phyloP scores from a whole-genome alignment of 1,140 invertebrate genomes.

The Drosophila subpulchrella region DNA sequence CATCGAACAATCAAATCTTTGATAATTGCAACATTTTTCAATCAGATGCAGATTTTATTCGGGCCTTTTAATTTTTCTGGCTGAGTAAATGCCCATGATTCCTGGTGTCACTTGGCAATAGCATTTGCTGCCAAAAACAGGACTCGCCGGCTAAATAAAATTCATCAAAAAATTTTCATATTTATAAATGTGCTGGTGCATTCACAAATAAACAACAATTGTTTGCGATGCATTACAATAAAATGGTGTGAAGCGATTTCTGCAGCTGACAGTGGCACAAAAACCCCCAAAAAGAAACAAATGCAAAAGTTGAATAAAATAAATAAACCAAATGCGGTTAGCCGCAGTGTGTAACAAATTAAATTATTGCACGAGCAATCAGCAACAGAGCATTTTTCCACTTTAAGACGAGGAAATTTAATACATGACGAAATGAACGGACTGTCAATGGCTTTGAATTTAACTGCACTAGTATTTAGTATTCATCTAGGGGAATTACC shows the following conservation, averaged over 20 bases:
- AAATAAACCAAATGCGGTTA: conserved; percentile 52
- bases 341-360: conserved; percentile 69
- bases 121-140: conserved; percentile 37
- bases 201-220: conserved; percentile 26
- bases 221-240: conserved; percentile 29
- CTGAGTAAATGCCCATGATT: conserved; percentile 7
- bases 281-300: conserved; percentile 23
- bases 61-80: conserved; percentile 7
- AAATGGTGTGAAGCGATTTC: conserved; percentile 35
- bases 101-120: conserved; percentile 6
- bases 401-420: conserved; percentile 13
- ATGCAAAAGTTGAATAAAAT: conserved; percentile 13
- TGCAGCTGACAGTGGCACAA: conserved; percentile 62
- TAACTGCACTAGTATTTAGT: conserved; percentile 3
- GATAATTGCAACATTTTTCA: conserved; percentile 14
- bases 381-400: conserved; percentile 2
- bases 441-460: not conserved
- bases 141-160: conserved; percentile 21
- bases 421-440: not conserved
- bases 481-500: not conserved
- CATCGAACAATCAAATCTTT: not conserved
- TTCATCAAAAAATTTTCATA: conserved; percentile 33
- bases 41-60: conserved; percentile 8
- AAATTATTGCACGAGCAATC: conserved; percentile 57
- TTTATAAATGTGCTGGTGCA: conserved; percentile 27